Evolutionary conservation across 1,140 invertebrate genomes (phyloP), one percentile per base, ranked within the genome.

Genomic region (Piezodorus guildinii): DNA sequence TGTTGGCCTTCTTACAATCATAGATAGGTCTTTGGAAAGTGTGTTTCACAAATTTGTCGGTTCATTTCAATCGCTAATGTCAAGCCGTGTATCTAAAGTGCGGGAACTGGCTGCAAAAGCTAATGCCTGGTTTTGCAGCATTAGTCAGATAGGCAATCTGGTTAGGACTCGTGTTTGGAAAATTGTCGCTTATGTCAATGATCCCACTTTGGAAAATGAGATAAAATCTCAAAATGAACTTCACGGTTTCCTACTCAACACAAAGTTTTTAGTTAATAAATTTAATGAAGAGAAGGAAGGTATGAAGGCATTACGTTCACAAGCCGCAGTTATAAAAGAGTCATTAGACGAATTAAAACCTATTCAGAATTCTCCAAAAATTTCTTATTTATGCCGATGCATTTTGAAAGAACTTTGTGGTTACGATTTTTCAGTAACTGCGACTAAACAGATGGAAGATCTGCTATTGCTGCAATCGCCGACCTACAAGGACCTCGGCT

Each of bases 81-180:
- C 54, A 15, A 34, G 27, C n/a, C 30, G 39, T 30, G 19, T 68
- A 74, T 71, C 46, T 8, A 64, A 73, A 27, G 70, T 77, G 1
- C 69, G 76, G 67, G 62, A 69, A 44, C 65, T 77, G 15, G 72
- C 74, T 17, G 73, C 74, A 2, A 76, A 75, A 67, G 67, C 71
- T 12, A 75, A 72, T n/a, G 72, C 71, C n/a, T 65, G 63, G 65
- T 66, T 68, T 52, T 58, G 56, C 30, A 59, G 45, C 2, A 21
- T 54, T 9, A 49, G 52, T n/a, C 52, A 65, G 44, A 25, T 68
- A 9, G 51, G 49, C 8, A 46, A 16, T 15, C 14, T 63, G 3
- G 58, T 66, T 52, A 19, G 51, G 23, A 61, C 51, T 19, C 30
- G 58, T 16, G 44, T 65, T 12, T 62, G 60, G 62, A 44, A 64